A percentile compares a stretch with the other conserved stretches of the same genome.
These are phyloP conservation scores for Danio rerio DNA, from an alignment of 2,113 vertebrate genomes.

Conservation along the genomic window DNA sequence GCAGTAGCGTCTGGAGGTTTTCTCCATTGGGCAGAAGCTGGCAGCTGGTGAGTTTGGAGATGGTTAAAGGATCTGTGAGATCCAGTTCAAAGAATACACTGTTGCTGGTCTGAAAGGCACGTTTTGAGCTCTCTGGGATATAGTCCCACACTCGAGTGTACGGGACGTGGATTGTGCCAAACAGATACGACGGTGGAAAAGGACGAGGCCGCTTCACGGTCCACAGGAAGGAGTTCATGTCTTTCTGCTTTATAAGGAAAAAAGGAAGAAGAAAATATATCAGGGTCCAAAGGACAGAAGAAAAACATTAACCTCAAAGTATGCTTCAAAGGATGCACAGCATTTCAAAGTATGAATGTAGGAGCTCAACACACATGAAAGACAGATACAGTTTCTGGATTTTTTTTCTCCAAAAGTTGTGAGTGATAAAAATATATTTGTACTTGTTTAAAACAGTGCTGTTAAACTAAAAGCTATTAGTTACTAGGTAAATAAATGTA, in stretches of 20 bases:
- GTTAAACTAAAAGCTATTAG: too few species aligned
- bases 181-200: conserved; percentile 90
- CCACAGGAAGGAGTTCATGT: conserved; percentile 98
- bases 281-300: background rate
- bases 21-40: conserved; percentile 94
- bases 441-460: too few species aligned
- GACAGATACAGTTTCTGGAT: too few species aligned
- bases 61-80: conserved; percentile 92
- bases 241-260: conserved; percentile 81
- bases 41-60: conserved; percentile 94
- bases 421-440: too few species aligned
- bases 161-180: conserved; percentile 97
- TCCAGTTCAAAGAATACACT: conserved; percentile 95
- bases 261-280: background rate
- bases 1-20: conserved; percentile 92
- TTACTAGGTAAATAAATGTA: too few species aligned
- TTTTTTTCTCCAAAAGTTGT: too few species aligned
- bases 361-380: too few species aligned
- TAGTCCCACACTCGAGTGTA: conserved; percentile 98
- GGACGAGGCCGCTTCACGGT: conserved; percentile 84
- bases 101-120: conserved; percentile 87
- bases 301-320: background rate
- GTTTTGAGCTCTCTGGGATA: conserved; percentile 91
- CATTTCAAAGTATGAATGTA: too few species aligned
- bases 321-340: too few species aligned